Conservation (phyloP, 2,797 vertebrate species). For the Triplophysa bombifrons region DNA sequence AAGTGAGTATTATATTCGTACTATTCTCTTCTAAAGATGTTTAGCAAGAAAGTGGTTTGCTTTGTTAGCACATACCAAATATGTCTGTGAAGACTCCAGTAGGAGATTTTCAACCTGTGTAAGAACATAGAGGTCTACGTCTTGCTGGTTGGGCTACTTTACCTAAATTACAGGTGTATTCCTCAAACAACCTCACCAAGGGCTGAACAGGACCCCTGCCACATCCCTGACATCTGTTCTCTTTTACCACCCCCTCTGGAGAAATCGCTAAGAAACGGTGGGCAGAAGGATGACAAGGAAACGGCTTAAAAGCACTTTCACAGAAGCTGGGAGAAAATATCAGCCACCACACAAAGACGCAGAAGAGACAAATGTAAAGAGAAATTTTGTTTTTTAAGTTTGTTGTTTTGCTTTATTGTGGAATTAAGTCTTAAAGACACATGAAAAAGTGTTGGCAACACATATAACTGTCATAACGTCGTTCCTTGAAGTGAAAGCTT, state of each 20-base stretch:
- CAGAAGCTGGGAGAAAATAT: constrained; percentile 30
- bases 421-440: constrained; percentile 11
- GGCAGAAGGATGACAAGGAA: constrained; percentile 36
- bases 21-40: neutral
- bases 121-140: constrained; percentile 24
- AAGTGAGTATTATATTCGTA: neutral
- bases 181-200: constrained; percentile 38
- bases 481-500: neutral
- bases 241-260: constrained; percentile 36
- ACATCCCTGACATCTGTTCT: constrained; percentile 47
- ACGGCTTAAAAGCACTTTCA: constrained; percentile 39
- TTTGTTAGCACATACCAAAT: neutral
- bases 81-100: constrained; percentile 16
- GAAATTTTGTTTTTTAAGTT: constrained; percentile 21
- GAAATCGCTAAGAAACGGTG: constrained; percentile 40
- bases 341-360: constrained; percentile 36
- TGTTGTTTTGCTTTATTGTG: constrained; percentile 13
- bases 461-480: neutral
- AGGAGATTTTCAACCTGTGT: constrained; percentile 13
- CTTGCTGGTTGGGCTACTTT: constrained; percentile 25
- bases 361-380: constrained; percentile 5
- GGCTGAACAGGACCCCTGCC: constrained; percentile 36
- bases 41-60: neutral
- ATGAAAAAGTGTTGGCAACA: neutral
- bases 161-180: constrained; percentile 50